phyloP scores from a whole-genome alignment of 1,140 invertebrate genomes.

The Plectus sambesii region DNA sequence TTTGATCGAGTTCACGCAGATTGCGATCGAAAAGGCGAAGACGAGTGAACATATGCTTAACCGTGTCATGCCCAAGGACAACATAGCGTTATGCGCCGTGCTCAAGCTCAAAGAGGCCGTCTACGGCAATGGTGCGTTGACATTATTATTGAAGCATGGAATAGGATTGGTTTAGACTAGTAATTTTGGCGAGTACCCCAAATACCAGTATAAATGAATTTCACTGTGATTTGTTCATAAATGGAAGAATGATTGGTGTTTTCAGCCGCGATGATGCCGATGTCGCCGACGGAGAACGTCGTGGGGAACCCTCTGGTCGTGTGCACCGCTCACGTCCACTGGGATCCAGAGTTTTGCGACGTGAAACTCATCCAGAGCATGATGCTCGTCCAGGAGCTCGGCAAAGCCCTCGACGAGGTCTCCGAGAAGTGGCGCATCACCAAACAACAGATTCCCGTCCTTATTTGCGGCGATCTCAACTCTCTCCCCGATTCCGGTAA shows the following conservation, averaged over 20 bases:
- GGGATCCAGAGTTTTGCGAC: conserved; percentile 99
- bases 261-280: conserved; percentile 9
- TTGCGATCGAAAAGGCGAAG: conserved; percentile 94
- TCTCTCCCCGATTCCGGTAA: conserved; percentile 89
- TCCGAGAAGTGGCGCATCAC: conserved; percentile 42
- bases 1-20: conserved; percentile 89
- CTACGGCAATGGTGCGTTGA: conserved; percentile 50
- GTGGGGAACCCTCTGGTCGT: conserved; percentile 73
- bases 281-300: conserved; percentile 18
- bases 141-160: conserved; percentile 47
- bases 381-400: conserved; percentile 86
- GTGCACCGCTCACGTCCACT: conserved; percentile 96
- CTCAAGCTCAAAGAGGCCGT: conserved; percentile 33
- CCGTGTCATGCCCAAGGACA: conserved; percentile 98
- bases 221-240: conserved; percentile 16
- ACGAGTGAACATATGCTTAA: conserved; percentile 97
- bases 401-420: conserved; percentile 39
- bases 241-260: conserved; percentile 12
- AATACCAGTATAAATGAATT: too few species aligned
- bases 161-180: conserved; percentile 2
- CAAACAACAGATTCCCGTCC: conserved; percentile 68
- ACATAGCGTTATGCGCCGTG: conserved; percentile 83
- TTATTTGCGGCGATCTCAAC: conserved; percentile 97
- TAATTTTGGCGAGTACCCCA: too few species aligned
- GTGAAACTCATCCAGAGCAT: conserved; percentile 99